A percentile compares a stretch with the other conserved stretches of the same genome.
Evolutionary conservation across 1,140 invertebrate species (phyloP).

Genomic region (Lithobius niger): DNA sequence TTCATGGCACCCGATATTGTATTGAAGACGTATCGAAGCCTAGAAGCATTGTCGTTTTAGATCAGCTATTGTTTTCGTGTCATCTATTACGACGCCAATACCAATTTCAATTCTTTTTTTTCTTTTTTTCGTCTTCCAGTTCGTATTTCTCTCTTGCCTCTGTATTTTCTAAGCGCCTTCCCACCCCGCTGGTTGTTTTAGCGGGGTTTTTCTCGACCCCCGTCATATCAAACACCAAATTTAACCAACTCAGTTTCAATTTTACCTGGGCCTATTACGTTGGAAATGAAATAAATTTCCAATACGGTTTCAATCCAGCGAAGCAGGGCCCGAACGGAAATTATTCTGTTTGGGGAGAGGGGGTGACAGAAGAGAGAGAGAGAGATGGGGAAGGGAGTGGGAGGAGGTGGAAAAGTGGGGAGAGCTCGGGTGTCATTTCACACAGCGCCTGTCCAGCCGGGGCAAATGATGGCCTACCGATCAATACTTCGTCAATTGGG

Average conservation of each 20-base stretch:
- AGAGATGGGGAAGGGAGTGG: no score
- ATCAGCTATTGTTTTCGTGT: neutral
- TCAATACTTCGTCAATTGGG: neutral
- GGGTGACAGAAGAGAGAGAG: no score
- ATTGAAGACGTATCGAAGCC: neutral
- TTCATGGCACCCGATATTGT: neutral
- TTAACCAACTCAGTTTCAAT: conserved; percentile 8
- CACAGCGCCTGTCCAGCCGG: neutral
- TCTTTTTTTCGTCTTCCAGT: neutral
- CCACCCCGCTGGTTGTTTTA: neutral
- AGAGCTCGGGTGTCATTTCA: neutral
- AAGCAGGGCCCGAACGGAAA: neutral
- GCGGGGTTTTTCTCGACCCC: neutral
- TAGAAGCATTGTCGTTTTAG: neutral
- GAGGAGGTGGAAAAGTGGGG: neutral
- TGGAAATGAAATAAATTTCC: conserved; percentile 11
- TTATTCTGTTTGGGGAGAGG: neutral
- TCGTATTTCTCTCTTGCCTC: neutral
- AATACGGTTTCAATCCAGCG: conserved; percentile 9
- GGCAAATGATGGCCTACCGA: neutral
- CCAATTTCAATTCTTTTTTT: neutral
- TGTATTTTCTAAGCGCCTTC: neutral
- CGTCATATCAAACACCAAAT: neutral
- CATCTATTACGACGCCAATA: neutral
- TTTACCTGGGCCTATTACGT: conserved; percentile 8